Conservation (phyloP, 2,888 invertebrate species). For the Ophion obscuratus region DNA sequence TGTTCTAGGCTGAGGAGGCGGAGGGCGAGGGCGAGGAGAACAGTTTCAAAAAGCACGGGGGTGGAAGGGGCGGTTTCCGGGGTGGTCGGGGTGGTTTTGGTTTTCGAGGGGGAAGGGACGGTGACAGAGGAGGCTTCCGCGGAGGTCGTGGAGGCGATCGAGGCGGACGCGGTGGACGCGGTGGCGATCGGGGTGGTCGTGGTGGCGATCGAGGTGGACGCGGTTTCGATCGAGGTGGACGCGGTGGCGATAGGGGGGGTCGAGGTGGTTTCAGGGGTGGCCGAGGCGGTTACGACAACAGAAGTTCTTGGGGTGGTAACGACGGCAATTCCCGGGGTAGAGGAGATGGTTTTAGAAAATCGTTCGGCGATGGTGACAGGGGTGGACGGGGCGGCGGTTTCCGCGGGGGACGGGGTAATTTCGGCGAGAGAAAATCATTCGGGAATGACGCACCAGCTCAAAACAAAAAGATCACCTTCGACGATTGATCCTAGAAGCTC, state of each 20-base stretch:
- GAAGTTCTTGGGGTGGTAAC: slow-evolving; percentile 77
- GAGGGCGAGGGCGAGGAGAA: slow-evolving; percentile 79
- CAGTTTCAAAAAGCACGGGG: slow-evolving; percentile 75
- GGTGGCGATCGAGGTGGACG: slow-evolving; percentile 74
- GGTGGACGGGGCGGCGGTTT: slow-evolving; percentile 77
- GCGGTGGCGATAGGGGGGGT: slow-evolving; percentile 64
- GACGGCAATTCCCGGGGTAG: slow-evolving; percentile 75
- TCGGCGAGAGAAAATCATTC: slow-evolving; percentile 83
- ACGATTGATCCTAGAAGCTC: slow-evolving; percentile 80
- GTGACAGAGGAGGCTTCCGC: slow-evolving; percentile 70
- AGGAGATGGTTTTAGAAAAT: slow-evolving; percentile 77
- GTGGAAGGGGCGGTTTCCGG: slow-evolving; percentile 69
- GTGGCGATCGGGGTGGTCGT: slow-evolving; percentile 74
- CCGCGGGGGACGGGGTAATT: slow-evolving; percentile 85
- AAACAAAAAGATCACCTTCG: slow-evolving; percentile 92
- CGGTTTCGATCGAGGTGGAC: slow-evolving; percentile 78
- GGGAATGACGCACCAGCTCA: slow-evolving; percentile 84
- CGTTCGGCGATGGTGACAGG: slow-evolving; percentile 74
- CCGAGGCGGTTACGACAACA: slow-evolving; percentile 74
- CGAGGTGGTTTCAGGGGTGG: slow-evolving; percentile 78
- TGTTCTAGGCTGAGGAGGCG: slow-evolving; percentile 81
- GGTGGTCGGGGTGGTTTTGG: slow-evolving; percentile 70
- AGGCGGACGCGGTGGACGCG: slow-evolving; percentile 70
- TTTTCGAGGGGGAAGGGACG: slow-evolving; percentile 66
- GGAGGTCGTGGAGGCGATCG: slow-evolving; percentile 69